phyloP scores from a whole-genome alignment of 2,113 vertebrate species.

The Campylorhamphus procurvoides region DNA sequence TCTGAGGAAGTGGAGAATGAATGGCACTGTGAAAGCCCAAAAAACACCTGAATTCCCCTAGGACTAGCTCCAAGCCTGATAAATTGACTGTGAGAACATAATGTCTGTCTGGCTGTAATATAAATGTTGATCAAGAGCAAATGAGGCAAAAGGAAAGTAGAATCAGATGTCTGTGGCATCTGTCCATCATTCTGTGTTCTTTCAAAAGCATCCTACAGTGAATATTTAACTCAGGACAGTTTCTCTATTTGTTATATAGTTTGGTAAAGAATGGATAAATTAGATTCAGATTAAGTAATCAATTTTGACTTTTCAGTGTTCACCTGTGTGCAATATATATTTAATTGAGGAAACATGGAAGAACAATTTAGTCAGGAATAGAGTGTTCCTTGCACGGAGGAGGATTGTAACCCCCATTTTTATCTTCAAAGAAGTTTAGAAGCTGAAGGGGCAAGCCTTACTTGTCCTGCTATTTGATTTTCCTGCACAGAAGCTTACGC shows the following conservation, averaged over 20 bases:
- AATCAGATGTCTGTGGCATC: constrained; percentile 18
- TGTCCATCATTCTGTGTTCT: not conserved
- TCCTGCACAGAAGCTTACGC: not conserved
- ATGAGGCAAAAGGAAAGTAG: constrained; percentile 30
- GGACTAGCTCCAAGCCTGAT: not conserved
- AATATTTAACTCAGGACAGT: not conserved
- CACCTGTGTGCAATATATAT: not conserved
- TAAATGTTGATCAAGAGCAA: constrained; percentile 30
- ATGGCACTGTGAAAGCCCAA: not conserved
- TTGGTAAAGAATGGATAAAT: not conserved
- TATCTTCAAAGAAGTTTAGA: constrained; percentile 1
- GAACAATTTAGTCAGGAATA: constrained; percentile 4
- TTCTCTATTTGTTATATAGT: not conserved
- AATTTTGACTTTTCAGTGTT: not conserved
- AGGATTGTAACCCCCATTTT: constrained; percentile 21
- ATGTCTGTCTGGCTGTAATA: constrained; percentile 12
- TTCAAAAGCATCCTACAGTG: not conserved
- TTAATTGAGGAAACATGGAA: constrained; percentile 19
- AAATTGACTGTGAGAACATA: constrained; percentile 41
- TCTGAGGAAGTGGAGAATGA: not conserved
- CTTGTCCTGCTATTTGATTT: constrained; percentile 20
- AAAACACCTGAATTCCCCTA: not conserved
- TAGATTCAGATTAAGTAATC: not conserved
- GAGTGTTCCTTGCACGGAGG: not conserved
- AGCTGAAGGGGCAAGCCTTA: not conserved